These are phyloP conservation scores for Troides oblongomaculatus DNA, from an alignment of 2,888 invertebrate genomes.

Conservation along the genomic window DNA sequence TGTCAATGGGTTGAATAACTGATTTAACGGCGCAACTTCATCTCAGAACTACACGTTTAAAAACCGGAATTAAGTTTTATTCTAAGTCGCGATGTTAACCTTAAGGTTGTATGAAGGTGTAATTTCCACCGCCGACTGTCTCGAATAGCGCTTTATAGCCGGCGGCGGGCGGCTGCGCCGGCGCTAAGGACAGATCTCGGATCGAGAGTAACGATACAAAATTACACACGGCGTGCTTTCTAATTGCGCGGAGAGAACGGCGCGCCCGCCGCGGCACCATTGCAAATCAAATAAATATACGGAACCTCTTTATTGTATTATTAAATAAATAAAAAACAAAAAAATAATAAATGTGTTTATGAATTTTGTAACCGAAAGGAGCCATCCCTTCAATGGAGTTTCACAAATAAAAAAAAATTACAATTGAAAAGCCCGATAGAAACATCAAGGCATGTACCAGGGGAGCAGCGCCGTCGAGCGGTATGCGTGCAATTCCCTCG, in stretches of 20 bases:
- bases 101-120: too few relatives aligned
- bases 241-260: conserved; percentile 8
- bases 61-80: too few relatives aligned
- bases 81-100: too few relatives aligned
- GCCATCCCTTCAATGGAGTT: not conserved
- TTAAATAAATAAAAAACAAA: too few relatives aligned
- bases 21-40: not conserved
- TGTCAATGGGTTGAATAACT: too few relatives aligned
- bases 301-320: too few relatives aligned
- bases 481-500: conserved; percentile 34
- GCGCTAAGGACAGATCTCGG: conserved; percentile 3
- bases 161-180: not conserved
- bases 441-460: conserved; percentile 59
- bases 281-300: too few relatives aligned
- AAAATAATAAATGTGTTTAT: too few relatives aligned
- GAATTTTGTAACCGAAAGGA: not conserved
- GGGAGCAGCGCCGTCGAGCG: conserved; percentile 42
- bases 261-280: too few relatives aligned
- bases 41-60: not conserved
- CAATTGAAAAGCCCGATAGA: conserved; percentile 41
- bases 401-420: not conserved
- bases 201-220: conserved; percentile 13
- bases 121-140: not conserved
- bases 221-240: conserved; percentile 9
- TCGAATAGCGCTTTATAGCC: conserved; percentile 6